Base-by-base conservation (phyloP, 1,140 invertebrate genomes). In the Muscidifurax raptorellus region DNA sequence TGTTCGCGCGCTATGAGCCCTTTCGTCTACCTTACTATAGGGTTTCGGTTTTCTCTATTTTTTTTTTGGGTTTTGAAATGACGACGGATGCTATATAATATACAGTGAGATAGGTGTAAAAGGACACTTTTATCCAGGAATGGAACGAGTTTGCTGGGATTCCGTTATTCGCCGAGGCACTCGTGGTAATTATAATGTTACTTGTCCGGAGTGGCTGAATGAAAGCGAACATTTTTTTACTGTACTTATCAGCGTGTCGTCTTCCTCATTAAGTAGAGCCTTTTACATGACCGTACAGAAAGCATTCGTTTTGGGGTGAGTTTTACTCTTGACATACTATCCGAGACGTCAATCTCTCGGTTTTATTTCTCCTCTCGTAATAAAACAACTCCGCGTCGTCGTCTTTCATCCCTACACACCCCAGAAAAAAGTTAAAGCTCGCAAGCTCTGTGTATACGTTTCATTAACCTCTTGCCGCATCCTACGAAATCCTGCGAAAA, bases 401-500 rank as follows among this genome's bases (percentile, higher is more conserved):
- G 6, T 59, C 22, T 7, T 1, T 3, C 4, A 18, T 2, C 18
- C 15, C 7, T 7, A n/a, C 7, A n/a, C 52, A 47, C 52, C 3
- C 22, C 18, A n/a, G 52, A 59, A 59, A 59, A 59, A 59, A n/a
- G 52, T 59, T 67, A 67, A 79, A 40, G 36, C 36, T 40, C 6
- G 52, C 52, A n/a, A n/a, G 52, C 18, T 2, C 22, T 59, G 47
- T 52, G 22, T 79, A 79, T 79, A 79, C 18, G 15, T 71, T 44
- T 71, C 40, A 47, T 80, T 67, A 80, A 80, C 36, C 52, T 59
- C 7, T 59, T 59, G 52, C 52, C 18, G 36, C 36, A 59, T 59
- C 22, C 22, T 59, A n/a, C 52, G 22, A 59, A 4, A 18, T 5
- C 36, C 3, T 40, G 36, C 36, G 36, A 13, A 47, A 64, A 66